Base-by-base conservation (phyloP, 2,113 vertebrate genomes). In the Thymallus thymallus region DNA sequence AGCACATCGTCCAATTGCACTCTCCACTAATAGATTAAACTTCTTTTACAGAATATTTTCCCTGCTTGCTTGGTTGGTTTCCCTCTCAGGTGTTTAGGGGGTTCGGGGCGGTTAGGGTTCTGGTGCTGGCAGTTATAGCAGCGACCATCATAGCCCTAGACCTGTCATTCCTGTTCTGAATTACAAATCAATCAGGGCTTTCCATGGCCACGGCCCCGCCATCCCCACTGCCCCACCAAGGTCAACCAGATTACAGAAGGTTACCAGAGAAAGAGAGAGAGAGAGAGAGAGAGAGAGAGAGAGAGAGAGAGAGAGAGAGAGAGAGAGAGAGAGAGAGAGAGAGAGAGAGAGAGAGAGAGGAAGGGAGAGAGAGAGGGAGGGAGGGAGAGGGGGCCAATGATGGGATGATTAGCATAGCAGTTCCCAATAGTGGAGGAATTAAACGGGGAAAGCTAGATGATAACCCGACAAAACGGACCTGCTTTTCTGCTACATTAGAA, bases 201-300 rank as follows among this genome's bases (percentile, higher is more conserved):
- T 10, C n/a, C 56, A 41, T 41, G 51, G 4, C 51, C 51, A 20
- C 5, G 16, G 51, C 16, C 16, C 3, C 51, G 3, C 20, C n/a
- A 91, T 92, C 93, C 92, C 91, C 91, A 94, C 93, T 92, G 91
- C 92, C 93, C 91, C 92, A 87, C 91, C 95, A 96, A 97, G 97
- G 96, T 97, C 95, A 95, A 92, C 86, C 90, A 92, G 94, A 96
- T 97, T 96, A 95, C 93, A 92, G 94, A 95, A 97, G 96, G 95
- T 96, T 94, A 95, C 89, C 80, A 29, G 84, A 90, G 71, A 75
- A 66, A 89, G 92, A 92, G 93, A 4, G 56, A 48, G 77, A 12
- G 69, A 26, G 67, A 35, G 29, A 56, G 46, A 35, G 30, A 4
- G 22, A 2, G 22, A 75, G 69, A 89, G 92, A 92, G 93, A 4